A percentile compares a stretch with the other conserved stretches of the same genome.
Evolutionary conservation across 2,113 vertebrate species (phyloP).

Genomic region (cattle (Bos taurus)): DNA sequence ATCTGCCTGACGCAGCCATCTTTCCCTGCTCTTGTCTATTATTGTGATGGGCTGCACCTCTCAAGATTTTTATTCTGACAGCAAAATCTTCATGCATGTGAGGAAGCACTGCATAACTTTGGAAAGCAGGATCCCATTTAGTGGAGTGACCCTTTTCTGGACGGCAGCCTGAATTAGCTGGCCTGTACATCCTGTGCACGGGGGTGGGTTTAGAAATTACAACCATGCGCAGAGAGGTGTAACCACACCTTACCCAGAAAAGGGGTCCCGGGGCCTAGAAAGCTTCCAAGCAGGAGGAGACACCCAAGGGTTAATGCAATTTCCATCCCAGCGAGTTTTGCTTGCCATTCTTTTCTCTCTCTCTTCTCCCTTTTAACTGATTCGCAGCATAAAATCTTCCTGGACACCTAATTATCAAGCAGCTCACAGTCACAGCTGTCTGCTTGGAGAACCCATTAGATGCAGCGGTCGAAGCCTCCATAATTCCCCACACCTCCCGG

Average conservation of each 20-base stretch:
- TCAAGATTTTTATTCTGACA: conserved; percentile 32
- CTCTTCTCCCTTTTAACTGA: conserved; percentile 88
- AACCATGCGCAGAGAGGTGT: conserved; percentile 32
- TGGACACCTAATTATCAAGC: conserved; percentile 98
- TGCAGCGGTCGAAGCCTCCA: conserved; percentile 92
- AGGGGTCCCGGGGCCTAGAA: conserved; percentile 50
- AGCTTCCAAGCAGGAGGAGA: conserved; percentile 34
- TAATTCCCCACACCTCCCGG: conserved; percentile 95
- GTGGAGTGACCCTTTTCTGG: conserved; percentile 22
- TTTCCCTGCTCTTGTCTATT: neutral
- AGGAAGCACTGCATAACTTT: neutral
- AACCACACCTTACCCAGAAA: conserved; percentile 16
- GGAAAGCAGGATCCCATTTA: neutral
- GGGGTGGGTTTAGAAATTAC: conserved; percentile 44
- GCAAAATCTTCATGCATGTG: conserved; percentile 41
- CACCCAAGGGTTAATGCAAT: conserved; percentile 83
- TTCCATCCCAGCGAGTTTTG: conserved; percentile 82
- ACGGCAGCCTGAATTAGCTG: conserved; percentile 24
- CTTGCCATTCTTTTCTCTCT: conserved; percentile 86
- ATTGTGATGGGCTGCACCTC: conserved; percentile 8
- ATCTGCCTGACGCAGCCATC: neutral
- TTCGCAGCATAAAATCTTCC: conserved; percentile 91
- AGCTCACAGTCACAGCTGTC: conserved; percentile 98
- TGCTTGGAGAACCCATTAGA: conserved; percentile 96
- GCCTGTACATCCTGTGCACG: neutral